Evolutionary conservation across 2,797 vertebrate genomes (phyloP).

Genomic region (Danio albolineatus): DNA sequence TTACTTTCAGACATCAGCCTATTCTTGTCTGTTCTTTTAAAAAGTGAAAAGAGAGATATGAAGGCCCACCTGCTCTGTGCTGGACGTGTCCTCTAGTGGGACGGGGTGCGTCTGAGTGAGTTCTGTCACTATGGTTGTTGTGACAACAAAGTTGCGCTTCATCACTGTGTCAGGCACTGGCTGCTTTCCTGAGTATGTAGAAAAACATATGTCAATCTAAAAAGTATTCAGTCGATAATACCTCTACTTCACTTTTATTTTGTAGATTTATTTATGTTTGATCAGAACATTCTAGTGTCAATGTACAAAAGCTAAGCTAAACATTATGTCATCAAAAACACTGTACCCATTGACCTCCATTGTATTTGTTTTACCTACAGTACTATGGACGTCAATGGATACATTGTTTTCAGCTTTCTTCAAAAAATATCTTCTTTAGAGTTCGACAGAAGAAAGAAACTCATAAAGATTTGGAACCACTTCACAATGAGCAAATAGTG

Average conservation of each 20-base stretch:
- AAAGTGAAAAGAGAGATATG: background rate
- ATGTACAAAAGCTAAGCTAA: too few species aligned
- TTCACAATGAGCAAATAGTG: too few species aligned
- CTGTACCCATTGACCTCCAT: too few species aligned
- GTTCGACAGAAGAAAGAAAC: too few species aligned
- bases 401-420: too few species aligned
- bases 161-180: conserved; percentile 23
- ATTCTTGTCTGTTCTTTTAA: background rate
- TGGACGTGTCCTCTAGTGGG: conserved; percentile 57
- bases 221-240: background rate
- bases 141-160: conserved; percentile 74
- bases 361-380: too few species aligned
- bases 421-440: too few species aligned
- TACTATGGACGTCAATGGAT: too few species aligned
- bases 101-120: conserved; percentile 74
- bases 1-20: background rate
- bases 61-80: conserved; percentile 67
- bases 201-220: conserved; percentile 4
- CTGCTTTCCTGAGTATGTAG: conserved; percentile 30
- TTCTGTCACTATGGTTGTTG: conserved; percentile 80
- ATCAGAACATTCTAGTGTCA: too few species aligned
- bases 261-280: background rate
- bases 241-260: background rate
- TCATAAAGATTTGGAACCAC: too few species aligned
- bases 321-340: too few species aligned